Conservation (phyloP, 2,888 invertebrate genomes). For the Andrena flavipes region DNA sequence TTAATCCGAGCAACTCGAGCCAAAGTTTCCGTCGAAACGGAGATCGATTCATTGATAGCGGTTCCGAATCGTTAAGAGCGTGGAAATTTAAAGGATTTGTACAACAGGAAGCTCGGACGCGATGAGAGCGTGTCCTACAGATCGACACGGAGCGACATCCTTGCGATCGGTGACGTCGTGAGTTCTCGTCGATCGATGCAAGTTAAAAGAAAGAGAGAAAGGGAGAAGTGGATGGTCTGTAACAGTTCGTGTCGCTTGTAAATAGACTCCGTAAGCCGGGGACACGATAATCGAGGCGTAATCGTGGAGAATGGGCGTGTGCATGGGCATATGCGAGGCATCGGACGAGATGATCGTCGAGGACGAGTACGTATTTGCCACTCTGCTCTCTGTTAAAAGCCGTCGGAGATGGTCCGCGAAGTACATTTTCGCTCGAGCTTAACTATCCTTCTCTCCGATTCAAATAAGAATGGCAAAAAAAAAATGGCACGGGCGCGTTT, state of each 20-base stretch:
- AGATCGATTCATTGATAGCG: background rate
- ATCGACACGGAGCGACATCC: background rate
- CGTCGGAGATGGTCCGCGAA: slow-evolving; percentile 5
- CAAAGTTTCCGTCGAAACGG: background rate
- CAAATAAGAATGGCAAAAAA: background rate
- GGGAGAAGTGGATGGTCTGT: slow-evolving; percentile 20
- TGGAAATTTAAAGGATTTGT: background rate
- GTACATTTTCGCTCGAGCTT: slow-evolving; percentile 44
- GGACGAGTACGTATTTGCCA: slow-evolving; percentile 65
- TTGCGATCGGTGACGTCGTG: slow-evolving; percentile 9
- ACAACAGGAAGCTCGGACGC: background rate
- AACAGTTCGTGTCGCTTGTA: slow-evolving; percentile 52
- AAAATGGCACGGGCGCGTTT: background rate
- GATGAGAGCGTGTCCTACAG: slow-evolving; percentile 31
- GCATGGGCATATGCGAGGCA: slow-evolving; percentile 67
- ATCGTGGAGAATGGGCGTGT: slow-evolving; percentile 66
- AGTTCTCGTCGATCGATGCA: slow-evolving; percentile 1
- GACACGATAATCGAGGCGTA: slow-evolving; percentile 58
- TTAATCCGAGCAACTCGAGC: background rate
- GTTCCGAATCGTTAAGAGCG: background rate
- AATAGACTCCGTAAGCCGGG: slow-evolving; percentile 49
- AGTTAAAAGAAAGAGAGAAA: slow-evolving; percentile 1
- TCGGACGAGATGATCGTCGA: slow-evolving; percentile 59
- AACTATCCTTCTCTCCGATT: background rate
- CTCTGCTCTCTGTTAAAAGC: slow-evolving; percentile 2